A percentile compares a stretch with the other conserved stretches of the same genome.
Conservation (phyloP, 2,888 invertebrate species). For the Sylvicola cinctus region DNA sequence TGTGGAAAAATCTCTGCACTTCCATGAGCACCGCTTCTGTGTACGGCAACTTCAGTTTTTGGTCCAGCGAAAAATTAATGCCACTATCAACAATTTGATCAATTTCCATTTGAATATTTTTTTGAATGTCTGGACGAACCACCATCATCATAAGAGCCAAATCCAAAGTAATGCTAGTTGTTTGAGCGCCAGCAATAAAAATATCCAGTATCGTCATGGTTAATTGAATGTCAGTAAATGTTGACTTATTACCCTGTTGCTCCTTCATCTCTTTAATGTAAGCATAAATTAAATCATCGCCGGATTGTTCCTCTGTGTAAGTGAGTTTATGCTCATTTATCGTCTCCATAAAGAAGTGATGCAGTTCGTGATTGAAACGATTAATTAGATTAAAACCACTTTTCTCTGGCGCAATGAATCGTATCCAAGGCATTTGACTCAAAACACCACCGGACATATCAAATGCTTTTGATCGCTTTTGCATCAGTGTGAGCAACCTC, state of each 20-base stretch:
- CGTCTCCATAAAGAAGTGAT: constrained; percentile 30
- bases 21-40: constrained; percentile 34
- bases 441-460: constrained; percentile 36
- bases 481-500: constrained; percentile 27
- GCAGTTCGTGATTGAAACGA: constrained; percentile 32
- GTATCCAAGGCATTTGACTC: constrained; percentile 37
- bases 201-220: constrained; percentile 43
- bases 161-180: constrained; percentile 39
- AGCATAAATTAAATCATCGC: constrained; percentile 38
- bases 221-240: constrained; percentile 36
- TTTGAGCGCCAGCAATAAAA: constrained; percentile 43
- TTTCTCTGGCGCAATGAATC: constrained; percentile 35
- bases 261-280: constrained; percentile 37
- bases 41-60: constrained; percentile 28
- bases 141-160: constrained; percentile 38
- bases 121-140: constrained; percentile 34
- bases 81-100: constrained; percentile 17
- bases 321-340: constrained; percentile 33
- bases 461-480: constrained; percentile 30
- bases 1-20: constrained; percentile 31
- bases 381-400: constrained; percentile 38
- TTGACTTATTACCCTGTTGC: constrained; percentile 10
- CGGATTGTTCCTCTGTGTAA: constrained; percentile 24
- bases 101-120: constrained; percentile 32
- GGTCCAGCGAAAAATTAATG: constrained; percentile 15